Percentiles rank a stretch among this genome's conserved stretches.
These are phyloP conservation scores for Enteromius mattozi DNA, from an alignment of 2,797 vertebrate genomes.

Conservation along the genomic window DNA sequence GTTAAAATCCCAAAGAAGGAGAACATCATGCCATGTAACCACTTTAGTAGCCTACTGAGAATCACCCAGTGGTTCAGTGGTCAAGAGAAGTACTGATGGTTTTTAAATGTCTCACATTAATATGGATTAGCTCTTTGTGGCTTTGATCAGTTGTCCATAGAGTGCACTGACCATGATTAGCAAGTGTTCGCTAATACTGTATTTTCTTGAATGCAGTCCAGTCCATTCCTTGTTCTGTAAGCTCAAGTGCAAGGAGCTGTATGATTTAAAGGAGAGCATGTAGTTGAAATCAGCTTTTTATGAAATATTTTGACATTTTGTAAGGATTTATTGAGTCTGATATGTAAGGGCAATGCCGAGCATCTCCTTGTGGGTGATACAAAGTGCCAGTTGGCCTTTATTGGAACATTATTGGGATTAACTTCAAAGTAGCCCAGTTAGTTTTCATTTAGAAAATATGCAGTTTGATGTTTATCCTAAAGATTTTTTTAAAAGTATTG, in stretches of 20 bases:
- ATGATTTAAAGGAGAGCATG: not conserved
- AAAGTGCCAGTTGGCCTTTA: not conserved
- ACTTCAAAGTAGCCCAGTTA: not conserved
- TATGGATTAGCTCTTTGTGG: not conserved
- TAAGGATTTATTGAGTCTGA: not conserved
- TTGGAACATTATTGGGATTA: not conserved
- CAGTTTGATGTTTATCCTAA: not conserved
- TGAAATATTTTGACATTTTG: constrained; percentile 1
- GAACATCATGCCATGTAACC: not conserved
- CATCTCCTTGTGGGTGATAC: not conserved
- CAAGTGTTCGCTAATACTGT: not conserved
- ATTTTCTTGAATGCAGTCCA: not conserved
- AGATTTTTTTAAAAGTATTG: not conserved
- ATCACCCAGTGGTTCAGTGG: not conserved
- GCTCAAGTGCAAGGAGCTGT: not conserved
- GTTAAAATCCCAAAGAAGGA: constrained; percentile 1
- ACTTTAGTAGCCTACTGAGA: not conserved
- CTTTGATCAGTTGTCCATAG: constrained; percentile 18
- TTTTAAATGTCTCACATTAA: constrained; percentile 11
- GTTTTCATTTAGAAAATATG: constrained; percentile 2
- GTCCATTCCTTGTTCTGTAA: not conserved
- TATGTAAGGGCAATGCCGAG: not conserved
- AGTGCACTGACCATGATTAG: not conserved
- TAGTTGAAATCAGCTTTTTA: not conserved
- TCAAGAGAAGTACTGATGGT: constrained; percentile 4